A percentile compares a stretch with the other conserved stretches of the same genome.
Evolutionary conservation across 2,113 vertebrate genomes (phyloP).

Genomic region (Machaerirhynchus nigripectus): DNA sequence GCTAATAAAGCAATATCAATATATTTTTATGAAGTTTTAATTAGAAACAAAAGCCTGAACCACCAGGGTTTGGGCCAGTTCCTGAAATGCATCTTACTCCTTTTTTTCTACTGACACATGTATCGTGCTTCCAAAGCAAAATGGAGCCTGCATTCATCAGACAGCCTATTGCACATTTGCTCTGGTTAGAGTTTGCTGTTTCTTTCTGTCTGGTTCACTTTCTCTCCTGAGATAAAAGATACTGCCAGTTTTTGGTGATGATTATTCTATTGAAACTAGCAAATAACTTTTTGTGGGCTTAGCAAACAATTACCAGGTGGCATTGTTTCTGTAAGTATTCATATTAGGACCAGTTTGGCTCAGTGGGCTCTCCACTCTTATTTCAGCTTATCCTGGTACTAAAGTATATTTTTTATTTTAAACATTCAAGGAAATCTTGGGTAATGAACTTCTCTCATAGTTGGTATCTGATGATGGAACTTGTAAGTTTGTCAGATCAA

Average conservation of each 20-base stretch:
- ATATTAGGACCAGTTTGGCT: neutral
- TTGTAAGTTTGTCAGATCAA: neutral
- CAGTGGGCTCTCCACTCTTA: neutral
- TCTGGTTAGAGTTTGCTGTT: neutral
- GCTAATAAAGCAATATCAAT: neutral
- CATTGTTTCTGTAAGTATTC: neutral
- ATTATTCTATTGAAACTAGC: neutral
- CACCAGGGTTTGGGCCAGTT: neutral
- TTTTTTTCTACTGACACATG: neutral
- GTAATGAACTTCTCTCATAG: neutral
- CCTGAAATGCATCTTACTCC: neutral
- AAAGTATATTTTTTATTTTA: neutral
- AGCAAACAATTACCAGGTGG: neutral
- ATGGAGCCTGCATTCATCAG: neutral
- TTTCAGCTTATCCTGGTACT: neutral
- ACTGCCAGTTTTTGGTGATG: neutral
- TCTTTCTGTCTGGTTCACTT: neutral
- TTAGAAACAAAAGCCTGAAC: neutral
- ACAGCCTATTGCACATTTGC: neutral
- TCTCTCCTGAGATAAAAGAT: neutral
- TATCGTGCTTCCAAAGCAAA: neutral
- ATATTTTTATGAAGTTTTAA: conserved; percentile 27
- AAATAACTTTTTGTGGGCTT: neutral
- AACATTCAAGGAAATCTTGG: neutral
- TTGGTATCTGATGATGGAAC: neutral